Evolutionary conservation across 1,140 invertebrate genomes (phyloP).

Genomic region (Homarus americanus): DNA sequence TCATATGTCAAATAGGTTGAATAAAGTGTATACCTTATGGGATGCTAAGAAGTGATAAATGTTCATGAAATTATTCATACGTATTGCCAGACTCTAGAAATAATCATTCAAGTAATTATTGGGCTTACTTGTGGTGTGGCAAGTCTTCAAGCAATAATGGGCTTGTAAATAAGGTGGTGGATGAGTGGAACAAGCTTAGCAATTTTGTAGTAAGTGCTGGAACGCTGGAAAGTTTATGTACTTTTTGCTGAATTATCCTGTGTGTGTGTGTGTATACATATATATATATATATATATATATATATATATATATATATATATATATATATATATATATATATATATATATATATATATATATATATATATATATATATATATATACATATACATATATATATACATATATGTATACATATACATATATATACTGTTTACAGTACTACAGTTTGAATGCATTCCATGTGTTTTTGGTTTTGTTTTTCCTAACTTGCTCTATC

Average conservation of each 20-base stretch:
- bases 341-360: slow-evolving; percentile 13
- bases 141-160: not conserved
- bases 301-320: slow-evolving; percentile 17
- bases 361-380: slow-evolving; percentile 18
- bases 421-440: not conserved
- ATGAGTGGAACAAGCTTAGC: too few species aligned
- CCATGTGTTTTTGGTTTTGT: not conserved
- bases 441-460: not conserved
- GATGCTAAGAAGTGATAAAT: too few species aligned
- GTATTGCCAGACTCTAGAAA: too few species aligned
- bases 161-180: too few species aligned
- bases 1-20: too few species aligned
- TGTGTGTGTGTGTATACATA: not conserved
- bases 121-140: slow-evolving; percentile 4
- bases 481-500: not conserved
- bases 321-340: slow-evolving; percentile 37
- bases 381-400: slow-evolving; percentile 30
- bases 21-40: too few species aligned
- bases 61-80: too few species aligned
- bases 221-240: too few species aligned
- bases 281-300: not conserved
- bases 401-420: slow-evolving; percentile 14
- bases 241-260: too few species aligned
- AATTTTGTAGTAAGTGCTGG: too few species aligned
- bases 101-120: not conserved